Conservation (phyloP, 2,797 vertebrate species). For the Neosilurus mollespiculum region DNA sequence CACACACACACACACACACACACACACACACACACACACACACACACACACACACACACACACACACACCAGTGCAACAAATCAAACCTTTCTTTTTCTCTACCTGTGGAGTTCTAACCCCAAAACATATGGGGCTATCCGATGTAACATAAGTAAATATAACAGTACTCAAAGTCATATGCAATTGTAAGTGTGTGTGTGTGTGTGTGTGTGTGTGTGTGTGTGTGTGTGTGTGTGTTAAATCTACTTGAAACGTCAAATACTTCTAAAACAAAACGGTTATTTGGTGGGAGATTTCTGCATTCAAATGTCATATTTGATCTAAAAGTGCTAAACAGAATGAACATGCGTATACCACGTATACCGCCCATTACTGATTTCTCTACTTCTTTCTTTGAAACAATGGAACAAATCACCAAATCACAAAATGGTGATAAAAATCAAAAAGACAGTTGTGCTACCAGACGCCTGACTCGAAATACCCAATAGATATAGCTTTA, state of each 20-base stretch:
- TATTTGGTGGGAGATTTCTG: neutral
- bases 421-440: conserved; percentile 19
- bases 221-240: conserved; percentile 40
- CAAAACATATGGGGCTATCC: conserved; percentile 11
- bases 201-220: too few relatives aligned
- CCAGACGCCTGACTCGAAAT: conserved; percentile 35
- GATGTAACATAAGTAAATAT: neutral
- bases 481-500: conserved; percentile 30
- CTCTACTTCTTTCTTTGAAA: conserved; percentile 14
- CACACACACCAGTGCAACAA: conserved; percentile 25
- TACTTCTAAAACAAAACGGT: conserved; percentile 37
- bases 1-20: conserved; percentile 12
- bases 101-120: conserved; percentile 12
- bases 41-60: neutral
- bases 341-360: neutral
- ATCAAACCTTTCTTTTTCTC: neutral
- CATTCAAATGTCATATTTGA: conserved; percentile 14
- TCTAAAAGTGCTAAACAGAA: conserved; percentile 22
- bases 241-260: conserved; percentile 73
- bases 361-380: conserved; percentile 11
- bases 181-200: conserved; percentile 46
- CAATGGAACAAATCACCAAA: neutral
- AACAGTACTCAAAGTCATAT: conserved; percentile 60
- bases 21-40: neutral
- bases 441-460: conserved; percentile 25